Percentiles rank a stretch among this genome's conserved stretches.
Evolutionary conservation across 2,888 invertebrate genomes (phyloP).

Genomic region (Apodemia duryi): DNA sequence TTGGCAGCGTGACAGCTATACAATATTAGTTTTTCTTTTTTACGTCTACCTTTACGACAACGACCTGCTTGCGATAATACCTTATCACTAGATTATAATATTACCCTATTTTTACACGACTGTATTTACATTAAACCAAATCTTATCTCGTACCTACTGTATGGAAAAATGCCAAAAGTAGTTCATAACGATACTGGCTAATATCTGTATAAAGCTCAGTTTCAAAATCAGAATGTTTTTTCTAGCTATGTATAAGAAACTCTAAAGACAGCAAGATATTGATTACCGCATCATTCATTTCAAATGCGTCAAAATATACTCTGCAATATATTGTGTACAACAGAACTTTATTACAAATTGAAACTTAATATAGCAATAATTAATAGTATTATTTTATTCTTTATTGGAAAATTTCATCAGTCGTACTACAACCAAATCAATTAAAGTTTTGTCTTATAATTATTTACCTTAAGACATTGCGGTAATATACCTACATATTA

Average conservation of each 20-base stretch:
- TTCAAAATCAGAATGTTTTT: background rate
- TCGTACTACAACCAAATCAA: background rate
- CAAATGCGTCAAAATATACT: background rate
- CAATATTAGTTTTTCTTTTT: constrained; percentile 60
- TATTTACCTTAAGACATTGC: background rate
- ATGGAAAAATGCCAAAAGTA: background rate
- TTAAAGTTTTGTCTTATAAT: background rate
- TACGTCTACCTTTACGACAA: constrained; percentile 48
- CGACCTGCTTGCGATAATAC: constrained; percentile 25
- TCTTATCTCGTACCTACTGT: constrained; percentile 20
- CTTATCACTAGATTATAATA: constrained; percentile 21
- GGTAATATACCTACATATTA: background rate
- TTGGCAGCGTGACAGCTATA: constrained; percentile 73
- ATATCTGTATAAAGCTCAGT: background rate
- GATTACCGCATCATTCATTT: background rate
- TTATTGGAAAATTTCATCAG: background rate
- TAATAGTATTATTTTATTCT: background rate
- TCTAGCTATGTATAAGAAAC: background rate
- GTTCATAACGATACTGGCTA: background rate
- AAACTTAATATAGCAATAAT: background rate
- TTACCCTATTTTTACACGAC: constrained; percentile 20
- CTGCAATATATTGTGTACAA: constrained; percentile 3
- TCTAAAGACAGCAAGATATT: background rate
- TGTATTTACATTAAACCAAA: constrained; percentile 27
- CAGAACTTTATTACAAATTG: background rate